Evolutionary conservation across 2,888 invertebrate species (phyloP).

Genomic region (Andrena flavipes): DNA sequence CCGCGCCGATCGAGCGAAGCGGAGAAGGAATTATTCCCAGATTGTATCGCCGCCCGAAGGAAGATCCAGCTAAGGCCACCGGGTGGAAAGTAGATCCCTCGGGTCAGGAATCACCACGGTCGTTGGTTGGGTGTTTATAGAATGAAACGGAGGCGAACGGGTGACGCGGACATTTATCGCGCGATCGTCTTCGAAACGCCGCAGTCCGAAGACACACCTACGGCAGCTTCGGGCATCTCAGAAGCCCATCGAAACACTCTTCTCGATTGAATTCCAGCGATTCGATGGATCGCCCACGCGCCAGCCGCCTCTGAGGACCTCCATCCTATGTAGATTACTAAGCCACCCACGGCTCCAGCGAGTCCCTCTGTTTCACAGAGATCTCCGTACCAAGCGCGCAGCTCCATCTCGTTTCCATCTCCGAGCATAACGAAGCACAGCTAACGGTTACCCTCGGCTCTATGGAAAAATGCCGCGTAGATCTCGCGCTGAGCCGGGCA

Average conservation of each 20-base stretch:
- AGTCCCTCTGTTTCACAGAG: neutral
- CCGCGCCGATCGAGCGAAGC: conserved; percentile 20
- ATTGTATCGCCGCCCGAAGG: neutral
- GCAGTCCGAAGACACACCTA: neutral
- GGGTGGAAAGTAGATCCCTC: neutral
- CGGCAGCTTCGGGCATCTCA: neutral
- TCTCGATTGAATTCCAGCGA: conserved; percentile 7
- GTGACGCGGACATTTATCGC: conserved; percentile 5
- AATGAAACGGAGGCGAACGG: neutral
- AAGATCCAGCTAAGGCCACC: neutral
- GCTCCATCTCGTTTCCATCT: neutral
- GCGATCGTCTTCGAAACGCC: neutral
- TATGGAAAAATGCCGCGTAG: neutral
- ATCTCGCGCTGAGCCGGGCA: neutral
- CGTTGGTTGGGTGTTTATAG: neutral
- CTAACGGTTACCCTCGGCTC: neutral
- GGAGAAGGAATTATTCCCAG: conserved; percentile 17
- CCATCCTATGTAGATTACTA: conserved; percentile 36
- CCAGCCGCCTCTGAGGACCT: conserved; percentile 13
- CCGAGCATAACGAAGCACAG: neutral
- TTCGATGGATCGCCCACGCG: conserved; percentile 34
- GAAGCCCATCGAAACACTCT: conserved; percentile 1
- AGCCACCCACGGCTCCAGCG: conserved; percentile 26
- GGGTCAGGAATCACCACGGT: neutral
- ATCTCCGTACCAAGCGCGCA: neutral